Conservation (phyloP, 2,113 vertebrate genomes). For the Pungitius pungitius region DNA sequence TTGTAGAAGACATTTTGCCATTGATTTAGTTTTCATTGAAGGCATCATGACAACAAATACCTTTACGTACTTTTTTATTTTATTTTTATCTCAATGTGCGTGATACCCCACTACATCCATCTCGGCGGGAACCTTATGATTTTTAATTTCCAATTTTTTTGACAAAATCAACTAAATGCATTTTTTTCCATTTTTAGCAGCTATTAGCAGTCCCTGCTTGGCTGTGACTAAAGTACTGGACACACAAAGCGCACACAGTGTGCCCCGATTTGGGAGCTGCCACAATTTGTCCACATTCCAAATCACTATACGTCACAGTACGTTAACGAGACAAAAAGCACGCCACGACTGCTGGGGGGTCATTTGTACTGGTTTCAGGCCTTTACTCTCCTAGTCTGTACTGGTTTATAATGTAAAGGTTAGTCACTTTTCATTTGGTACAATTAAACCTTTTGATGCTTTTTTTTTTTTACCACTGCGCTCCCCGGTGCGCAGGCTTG, state of each 20-base stretch:
- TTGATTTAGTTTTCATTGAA: neutral
- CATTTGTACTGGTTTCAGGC: neutral
- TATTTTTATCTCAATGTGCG: neutral
- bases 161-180: too few relatives aligned
- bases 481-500: slow-evolving; percentile 26
- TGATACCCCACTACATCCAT: too few relatives aligned
- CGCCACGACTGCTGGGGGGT: neutral
- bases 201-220: neutral
- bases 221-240: neutral
- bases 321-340: slow-evolving; percentile 2
- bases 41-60: neutral
- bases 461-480: neutral
- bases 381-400: too few relatives aligned
- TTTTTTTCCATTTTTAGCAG: neutral
- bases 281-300: neutral
- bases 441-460: neutral
- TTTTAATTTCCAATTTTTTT: too few relatives aligned
- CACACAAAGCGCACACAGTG: neutral
- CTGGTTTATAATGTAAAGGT: too few relatives aligned
- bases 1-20: neutral
- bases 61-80: neutral
- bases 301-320: neutral
- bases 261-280: neutral
- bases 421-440: neutral
- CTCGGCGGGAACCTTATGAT: too few relatives aligned